A percentile compares a stretch with the other conserved stretches of the same genome.
Conservation (phyloP, 2,888 invertebrate genomes). For the Tachina fera region DNA sequence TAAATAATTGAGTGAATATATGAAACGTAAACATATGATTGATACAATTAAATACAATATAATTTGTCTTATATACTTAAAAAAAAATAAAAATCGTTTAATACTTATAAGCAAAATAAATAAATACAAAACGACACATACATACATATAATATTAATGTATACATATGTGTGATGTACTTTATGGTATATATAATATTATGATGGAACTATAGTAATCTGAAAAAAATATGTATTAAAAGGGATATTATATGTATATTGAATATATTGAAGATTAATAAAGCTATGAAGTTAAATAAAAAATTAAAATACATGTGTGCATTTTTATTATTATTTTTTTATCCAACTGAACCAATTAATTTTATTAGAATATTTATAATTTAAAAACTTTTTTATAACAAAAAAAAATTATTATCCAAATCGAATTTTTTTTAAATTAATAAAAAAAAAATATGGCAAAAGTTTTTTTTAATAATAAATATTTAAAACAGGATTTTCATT, state of each 20-base stretch:
- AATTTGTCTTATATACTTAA: slow-evolving; percentile 38
- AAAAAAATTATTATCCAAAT: too few species aligned
- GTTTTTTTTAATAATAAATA: too few species aligned
- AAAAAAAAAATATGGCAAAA: too few species aligned
- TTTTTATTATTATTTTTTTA: neutral
- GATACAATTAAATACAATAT: slow-evolving; percentile 34
- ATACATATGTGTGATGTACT: slow-evolving; percentile 49
- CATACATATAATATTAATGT: slow-evolving; percentile 23
- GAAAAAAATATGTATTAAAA: slow-evolving; percentile 1
- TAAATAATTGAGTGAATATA: slow-evolving; percentile 40
- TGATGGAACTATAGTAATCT: slow-evolving; percentile 43
- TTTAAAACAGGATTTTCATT: too few species aligned
- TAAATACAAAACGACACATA: neutral
- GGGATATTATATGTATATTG: slow-evolving; percentile 56
- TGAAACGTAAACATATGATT: slow-evolving; percentile 56
- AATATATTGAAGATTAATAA: slow-evolving; percentile 50
- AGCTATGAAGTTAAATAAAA: neutral
- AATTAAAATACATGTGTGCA: neutral
- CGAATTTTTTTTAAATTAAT: too few species aligned
- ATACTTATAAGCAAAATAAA: neutral
- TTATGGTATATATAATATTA: slow-evolving; percentile 44
- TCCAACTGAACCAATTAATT: too few species aligned
- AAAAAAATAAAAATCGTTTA: neutral
- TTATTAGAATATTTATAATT: neutral
- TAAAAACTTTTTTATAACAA: too few species aligned